Evolutionary conservation across 2,113 vertebrate genomes (phyloP), one percentile per base, ranked within the genome.

Genomic region (Cariama cristata): DNA sequence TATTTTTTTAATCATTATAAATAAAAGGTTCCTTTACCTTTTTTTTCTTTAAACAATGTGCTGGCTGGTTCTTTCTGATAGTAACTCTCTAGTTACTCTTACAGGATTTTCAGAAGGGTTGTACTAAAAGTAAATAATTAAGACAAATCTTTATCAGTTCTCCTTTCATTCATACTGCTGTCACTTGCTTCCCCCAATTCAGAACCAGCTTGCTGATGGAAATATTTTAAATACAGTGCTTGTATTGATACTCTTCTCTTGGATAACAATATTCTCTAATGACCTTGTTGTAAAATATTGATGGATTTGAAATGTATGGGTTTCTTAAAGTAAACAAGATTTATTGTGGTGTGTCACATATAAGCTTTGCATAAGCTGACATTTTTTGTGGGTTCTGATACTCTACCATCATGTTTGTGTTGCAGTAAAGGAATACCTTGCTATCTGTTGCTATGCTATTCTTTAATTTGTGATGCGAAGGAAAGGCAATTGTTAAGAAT

Each of bases 401-500:
- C 42, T 72, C 38, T n/a, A 15, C 28, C 1, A 1, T 42, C 2
- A 2, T 53, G 30, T 23, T 60, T 50, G 28, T 35, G 16, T 86
- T 45, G 49, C 55, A 35, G n/a, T 82, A 28, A 42, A 69, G 42
- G n/a, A 49, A 91, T 74, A 55, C 72, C 79, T 75, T 74, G 40
- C 69, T 94, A 24, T 89, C 47, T 83, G 63, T 86, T 82, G 94
- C 83, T 69, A 81, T 98, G 98, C 97, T 98, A 10, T 98, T 98
- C 86, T 98, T 85, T 96, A 77, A 56, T 96, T 83, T 80, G 63
- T 85, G 88, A 67, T 90, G 88, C 98, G 97, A 96, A 77, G 83
- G 92, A 60, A 99, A 98, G 98, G 98, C 98, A 98, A 96, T 98
- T 47, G 52, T 68, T 52, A 69, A 86, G 50, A 24, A n/a, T 59